Conservation (phyloP, 2,888 invertebrate species). For the Erebia aethiops region DNA sequence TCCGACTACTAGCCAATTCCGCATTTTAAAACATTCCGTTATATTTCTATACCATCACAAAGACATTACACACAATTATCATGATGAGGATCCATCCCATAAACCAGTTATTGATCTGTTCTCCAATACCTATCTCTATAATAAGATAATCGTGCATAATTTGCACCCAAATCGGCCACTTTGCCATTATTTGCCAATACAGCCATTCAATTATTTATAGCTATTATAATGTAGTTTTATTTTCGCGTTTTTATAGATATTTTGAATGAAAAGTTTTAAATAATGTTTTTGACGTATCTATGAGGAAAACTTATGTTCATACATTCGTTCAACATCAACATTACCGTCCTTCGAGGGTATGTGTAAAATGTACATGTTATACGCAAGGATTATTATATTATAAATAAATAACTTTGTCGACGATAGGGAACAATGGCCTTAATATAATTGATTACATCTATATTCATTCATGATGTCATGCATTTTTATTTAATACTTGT, state of each 20-base stretch:
- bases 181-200: constrained; percentile 15
- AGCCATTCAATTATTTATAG: constrained; percentile 6
- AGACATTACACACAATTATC: constrained; percentile 52
- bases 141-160: constrained; percentile 21
- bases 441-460: constrained; percentile 19
- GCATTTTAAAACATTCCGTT: constrained; percentile 79
- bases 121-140: constrained; percentile 31
- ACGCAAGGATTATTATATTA: not conserved
- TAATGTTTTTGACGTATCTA: no score
- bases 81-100: constrained; percentile 47
- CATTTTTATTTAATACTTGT: not conserved
- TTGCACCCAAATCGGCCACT: constrained; percentile 10
- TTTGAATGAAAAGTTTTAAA: no score
- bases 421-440: not conserved
- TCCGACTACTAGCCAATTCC: constrained; percentile 76
- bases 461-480: constrained; percentile 19
- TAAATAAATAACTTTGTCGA: not conserved
- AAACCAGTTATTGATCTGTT: constrained; percentile 41
- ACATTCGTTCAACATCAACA: no score
- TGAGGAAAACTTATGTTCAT: no score
- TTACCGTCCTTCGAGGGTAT: no score
- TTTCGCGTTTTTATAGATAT: no score
- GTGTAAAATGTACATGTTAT: not conserved
- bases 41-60: constrained; percentile 61
- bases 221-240: not conserved